A percentile compares a stretch with the other conserved stretches of the same genome.
Conservation (phyloP, 2,797 vertebrate genomes). For the Myotis findleyi region DNA sequence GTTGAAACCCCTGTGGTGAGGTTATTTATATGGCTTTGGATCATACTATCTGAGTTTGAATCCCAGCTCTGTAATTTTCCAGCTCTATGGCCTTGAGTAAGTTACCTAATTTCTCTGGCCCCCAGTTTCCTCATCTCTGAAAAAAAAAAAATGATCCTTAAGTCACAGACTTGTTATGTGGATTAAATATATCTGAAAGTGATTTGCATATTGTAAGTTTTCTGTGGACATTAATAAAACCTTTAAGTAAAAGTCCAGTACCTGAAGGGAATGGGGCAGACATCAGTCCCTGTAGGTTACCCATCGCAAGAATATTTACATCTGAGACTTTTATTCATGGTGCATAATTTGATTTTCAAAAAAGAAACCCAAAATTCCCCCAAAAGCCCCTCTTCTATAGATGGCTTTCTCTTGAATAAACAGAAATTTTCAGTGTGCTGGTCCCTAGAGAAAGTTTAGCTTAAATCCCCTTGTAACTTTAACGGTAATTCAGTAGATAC, state of each 20-base stretch:
- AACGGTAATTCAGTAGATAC: background rate
- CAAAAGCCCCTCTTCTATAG: background rate
- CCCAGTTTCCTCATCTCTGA: slow-evolving; percentile 22
- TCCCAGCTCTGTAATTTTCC: background rate
- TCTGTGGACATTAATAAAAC: slow-evolving; percentile 4
- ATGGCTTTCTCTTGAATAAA: slow-evolving; percentile 27
- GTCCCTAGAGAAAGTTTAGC: slow-evolving; percentile 22
- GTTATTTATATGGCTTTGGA: slow-evolving; percentile 46
- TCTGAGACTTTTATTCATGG: background rate
- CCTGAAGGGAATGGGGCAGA: background rate
- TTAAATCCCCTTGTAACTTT: slow-evolving; percentile 14
- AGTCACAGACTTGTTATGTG: background rate
- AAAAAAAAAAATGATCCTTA: background rate
- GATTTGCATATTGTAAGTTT: background rate
- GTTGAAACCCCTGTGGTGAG: background rate
- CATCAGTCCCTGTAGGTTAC: background rate
- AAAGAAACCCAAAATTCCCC: background rate
- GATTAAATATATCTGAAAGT: slow-evolving; percentile 29
- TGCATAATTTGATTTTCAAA: slow-evolving; percentile 19
- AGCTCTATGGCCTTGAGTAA: background rate
- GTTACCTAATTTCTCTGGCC: slow-evolving; percentile 40
- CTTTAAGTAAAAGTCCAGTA: background rate
- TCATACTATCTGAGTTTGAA: background rate
- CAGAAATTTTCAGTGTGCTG: slow-evolving; percentile 12
- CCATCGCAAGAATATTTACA: background rate